Conservation (phyloP, 2,888 invertebrate genomes). For the Drosophila suboccidentalis region DNA sequence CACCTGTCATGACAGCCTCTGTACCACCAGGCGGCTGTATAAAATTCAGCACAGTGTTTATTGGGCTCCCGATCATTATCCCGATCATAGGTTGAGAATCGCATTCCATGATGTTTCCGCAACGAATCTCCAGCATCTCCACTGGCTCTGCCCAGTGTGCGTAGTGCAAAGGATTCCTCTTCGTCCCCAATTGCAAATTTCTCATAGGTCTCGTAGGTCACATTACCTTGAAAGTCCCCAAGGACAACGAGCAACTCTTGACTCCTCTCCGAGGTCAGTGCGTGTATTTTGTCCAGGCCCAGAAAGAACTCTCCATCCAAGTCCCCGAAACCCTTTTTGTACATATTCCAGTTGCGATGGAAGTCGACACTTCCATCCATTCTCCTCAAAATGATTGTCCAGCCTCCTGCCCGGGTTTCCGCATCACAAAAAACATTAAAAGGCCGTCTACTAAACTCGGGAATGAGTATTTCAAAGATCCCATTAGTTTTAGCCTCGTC, state of each 20-base stretch:
- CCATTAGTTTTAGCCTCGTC: conserved; percentile 2
- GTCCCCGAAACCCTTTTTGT: conserved; percentile 48
- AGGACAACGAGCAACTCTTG: conserved; percentile 45
- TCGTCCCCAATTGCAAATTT: conserved; percentile 36
- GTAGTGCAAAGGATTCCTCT: not conserved
- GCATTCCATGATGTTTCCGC: conserved; percentile 34
- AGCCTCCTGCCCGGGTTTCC: conserved; percentile 24
- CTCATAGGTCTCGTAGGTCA: conserved; percentile 24
- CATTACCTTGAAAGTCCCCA: conserved; percentile 20
- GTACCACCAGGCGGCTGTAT: conserved; percentile 49
- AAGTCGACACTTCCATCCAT: conserved; percentile 50
- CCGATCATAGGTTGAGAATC: conserved; percentile 41
- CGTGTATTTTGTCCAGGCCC: conserved; percentile 37
- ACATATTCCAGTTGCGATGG: conserved; percentile 40
- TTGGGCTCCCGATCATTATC: conserved; percentile 28
- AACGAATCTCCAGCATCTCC: conserved; percentile 45
- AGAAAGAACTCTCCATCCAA: conserved; percentile 49
- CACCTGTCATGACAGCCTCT: conserved; percentile 43
- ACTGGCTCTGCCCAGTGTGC: conserved; percentile 29
- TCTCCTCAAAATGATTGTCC: conserved; percentile 44
- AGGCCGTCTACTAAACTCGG: conserved; percentile 30
- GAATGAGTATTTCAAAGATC: conserved; percentile 17
- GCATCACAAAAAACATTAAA: conserved; percentile 48
- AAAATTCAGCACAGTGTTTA: conserved; percentile 23
- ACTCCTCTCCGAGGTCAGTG: conserved; percentile 21